Base-by-base conservation (phyloP, 2,888 invertebrate genomes). In the Scaptomyza tumidula region DNA sequence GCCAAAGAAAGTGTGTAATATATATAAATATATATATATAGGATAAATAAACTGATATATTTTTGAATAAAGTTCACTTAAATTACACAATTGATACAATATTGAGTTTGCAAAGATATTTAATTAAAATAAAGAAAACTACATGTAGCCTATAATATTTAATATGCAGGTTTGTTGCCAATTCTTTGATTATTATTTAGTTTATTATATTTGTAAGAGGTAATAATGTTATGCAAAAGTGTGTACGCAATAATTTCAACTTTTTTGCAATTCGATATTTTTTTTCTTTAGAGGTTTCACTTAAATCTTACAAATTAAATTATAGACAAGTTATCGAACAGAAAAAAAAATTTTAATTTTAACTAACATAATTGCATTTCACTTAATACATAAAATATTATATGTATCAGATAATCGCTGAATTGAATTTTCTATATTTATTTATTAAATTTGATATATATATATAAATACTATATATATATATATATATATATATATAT, bases 211-310 rank as follows among this genome's bases (percentile, higher is more conserved):
- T 24, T 63, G 43, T 56, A 33, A 72, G 69, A 73, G 69, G 73
- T 73, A 73, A 63, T 62, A 60, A 63, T 54, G 63, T 71, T 59
- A 45, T 65, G 37, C 41, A 64, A 62, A 41, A 57, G 14, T n/a
- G 6, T 35, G 2, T 50, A 44, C 19, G 19, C 56, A 55, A 49
- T 57, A 43, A 60, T 16, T 50, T 24, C 29, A 3, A 5, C n/a
- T 14, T 11, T 29, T 14, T 33, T 9, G 33, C 27, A 52, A 37
- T 27, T 50, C 24, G 24, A 24, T 19, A 54, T 14, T 45, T 58
- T 6, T 41, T 44, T 43, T 13, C 29, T 50, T 59, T 19, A 35
- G 63, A 0, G 2, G 10, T 2, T 41, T 1, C 6, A 6, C 37
- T 39, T 39, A 2, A 39, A 63, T 35, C 10, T 11, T 44, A 54